phyloP scores from a whole-genome alignment of 2,797 vertebrate species.

The Brachyalestes nurse region DNA sequence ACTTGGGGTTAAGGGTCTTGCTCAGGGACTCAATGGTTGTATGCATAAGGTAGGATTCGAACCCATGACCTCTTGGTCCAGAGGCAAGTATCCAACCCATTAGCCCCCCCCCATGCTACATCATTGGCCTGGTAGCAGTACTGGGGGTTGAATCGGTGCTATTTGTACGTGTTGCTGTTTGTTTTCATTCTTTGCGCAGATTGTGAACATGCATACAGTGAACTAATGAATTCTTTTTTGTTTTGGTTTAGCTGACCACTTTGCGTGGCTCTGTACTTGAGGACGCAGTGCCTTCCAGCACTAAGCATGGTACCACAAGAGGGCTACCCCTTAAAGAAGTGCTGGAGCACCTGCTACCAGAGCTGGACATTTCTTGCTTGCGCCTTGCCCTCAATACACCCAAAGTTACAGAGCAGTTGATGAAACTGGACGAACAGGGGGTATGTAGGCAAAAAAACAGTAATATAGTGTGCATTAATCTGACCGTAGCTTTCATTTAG shows the following conservation, averaged over 20 bases:
- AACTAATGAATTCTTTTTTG: neutral
- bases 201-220: neutral
- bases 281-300: slow-evolving; percentile 91
- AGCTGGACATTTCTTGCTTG: slow-evolving; percentile 91
- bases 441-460: slow-evolving; percentile 67
- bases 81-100: too few species aligned
- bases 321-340: slow-evolving; percentile 95
- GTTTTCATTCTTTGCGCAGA: too few species aligned
- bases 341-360: slow-evolving; percentile 90
- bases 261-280: slow-evolving; percentile 91
- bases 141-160: neutral
- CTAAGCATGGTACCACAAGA: slow-evolving; percentile 90
- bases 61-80: too few species aligned
- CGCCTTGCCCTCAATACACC: slow-evolving; percentile 94
- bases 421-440: slow-evolving; percentile 98
- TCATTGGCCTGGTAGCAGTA: neutral
- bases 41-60: too few species aligned
- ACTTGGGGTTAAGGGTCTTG: too few species aligned
- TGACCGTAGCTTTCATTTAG: neutral
- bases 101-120: neutral
- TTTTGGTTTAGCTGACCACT: slow-evolving; percentile 84
- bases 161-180: neutral
- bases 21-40: too few species aligned
- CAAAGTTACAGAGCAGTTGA: slow-evolving; percentile 95
- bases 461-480: neutral